Base-by-base conservation (phyloP, 2,113 vertebrate species). In the Stomatorhinus ivindoensis region DNA sequence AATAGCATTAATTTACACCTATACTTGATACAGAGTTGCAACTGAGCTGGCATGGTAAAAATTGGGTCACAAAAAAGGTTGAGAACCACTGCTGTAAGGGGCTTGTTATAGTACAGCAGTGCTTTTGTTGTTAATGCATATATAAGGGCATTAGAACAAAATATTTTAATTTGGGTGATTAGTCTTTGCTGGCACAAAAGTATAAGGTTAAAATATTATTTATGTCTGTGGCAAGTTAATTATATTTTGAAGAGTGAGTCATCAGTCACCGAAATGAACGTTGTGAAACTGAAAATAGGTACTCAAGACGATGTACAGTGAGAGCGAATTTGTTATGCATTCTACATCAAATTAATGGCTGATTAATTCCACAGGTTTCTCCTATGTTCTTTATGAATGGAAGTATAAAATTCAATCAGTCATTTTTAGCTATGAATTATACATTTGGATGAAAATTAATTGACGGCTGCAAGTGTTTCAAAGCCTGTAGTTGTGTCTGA, bases 211-310 rank as follows among this genome's bases (percentile, higher is more conserved):
- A 89, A 89, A 73, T 83, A 89, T 89, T 89, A 89, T 89, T 89
- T 89, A 89, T 89, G 50, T 89, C 88, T 89, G 35, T 58, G 73
- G 76, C 88, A 89, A 83, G 88, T 89, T 89, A 89, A 89, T 89
- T 89, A 89, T 89, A 89, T 89, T 89, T 89, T 76, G 65, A 89
- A 89, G 88, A 27, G 73, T 15, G 73, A 21, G 88, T 83, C 69
- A 89, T 89, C 88, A 83, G 44, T 89, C 88, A 89, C 46, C 1
- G 1, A 83, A 89, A 89, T 89, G 51, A 89, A 89, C 69, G 27
- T 35, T 87, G 4, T 87, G 50, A 42, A 83, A 80, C 65, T 55
- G 88, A 83, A 83, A 89, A 76, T 55, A 51, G 73, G 55, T 87
- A 87, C 50, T 55, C 53, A 55, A 21, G 80, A 55, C 50, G 55